Base-by-base conservation (phyloP, 1,140 invertebrate genomes). In the Bombus vancouverensis region DNA sequence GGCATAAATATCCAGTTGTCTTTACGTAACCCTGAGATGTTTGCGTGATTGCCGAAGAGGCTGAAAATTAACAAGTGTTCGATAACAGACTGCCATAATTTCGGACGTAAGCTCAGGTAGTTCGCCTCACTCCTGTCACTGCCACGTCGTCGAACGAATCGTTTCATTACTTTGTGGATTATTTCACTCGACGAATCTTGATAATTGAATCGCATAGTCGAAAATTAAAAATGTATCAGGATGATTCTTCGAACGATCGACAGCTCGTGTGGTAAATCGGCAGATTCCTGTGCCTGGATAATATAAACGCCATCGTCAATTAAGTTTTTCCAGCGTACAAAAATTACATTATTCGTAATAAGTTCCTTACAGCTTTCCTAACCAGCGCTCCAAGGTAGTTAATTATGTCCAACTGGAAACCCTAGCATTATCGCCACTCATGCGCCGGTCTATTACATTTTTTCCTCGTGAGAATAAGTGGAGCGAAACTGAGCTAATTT, bases 1-100 rank as follows among this genome's bases (percentile, higher is more conserved):
- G 79, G 78, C 89, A 89, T 87, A 90, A 90, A 90, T 90, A 90
- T 87, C 85, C 47, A 57, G 57, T 85, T 77, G 85, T 88, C 89
- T 85, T 90, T 90, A 90, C 89, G 86, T 87, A 85, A 90, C 72
- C 76, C 70, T 65, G 78, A 66, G 57, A 71, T 75, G 76, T 74
- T 90, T 72, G 89, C 89, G 86, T 88, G 88, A 90, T 90, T 85
- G 66, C 82, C 44, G 32, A 62, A 75, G 87, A 75, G 79, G 37
- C 75, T 70, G 47, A 90, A 90, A 90, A 89, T 86, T 85, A 88
- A n/a, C 74, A 83, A 83, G 79, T 62, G 32, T 85, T 87, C 80
- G 70, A 71, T 81, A 81, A 89, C 68, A 44, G 86, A 28, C 22
- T 34, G 70, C 15, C 34, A 37, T 53, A n/a, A 28, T 25, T 81